Percentiles rank a stretch among this genome's conserved stretches.
Evolutionary conservation across 35 echinoderm and acorn worm genomes (phyloP).

Genomic region (Heliocidaris erythrogramma): DNA sequence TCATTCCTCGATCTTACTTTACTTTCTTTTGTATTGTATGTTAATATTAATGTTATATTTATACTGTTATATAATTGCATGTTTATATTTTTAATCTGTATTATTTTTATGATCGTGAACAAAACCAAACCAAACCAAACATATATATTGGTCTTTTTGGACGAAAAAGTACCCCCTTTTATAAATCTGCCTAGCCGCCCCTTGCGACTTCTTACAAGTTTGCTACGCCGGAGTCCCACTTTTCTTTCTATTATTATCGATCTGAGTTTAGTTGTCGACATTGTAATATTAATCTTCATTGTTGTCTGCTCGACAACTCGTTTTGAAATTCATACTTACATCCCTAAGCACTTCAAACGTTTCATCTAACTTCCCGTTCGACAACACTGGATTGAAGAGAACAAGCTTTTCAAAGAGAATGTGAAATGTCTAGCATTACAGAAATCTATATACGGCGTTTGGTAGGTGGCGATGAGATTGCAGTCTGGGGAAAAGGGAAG

Average conservation of each 20-base stretch:
- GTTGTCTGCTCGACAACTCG: background rate
- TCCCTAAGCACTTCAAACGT: background rate
- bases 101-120: no score
- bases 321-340: background rate
- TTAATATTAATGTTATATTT: no score
- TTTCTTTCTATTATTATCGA: background rate
- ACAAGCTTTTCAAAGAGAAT: background rate
- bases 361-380: background rate
- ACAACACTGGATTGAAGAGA: background rate
- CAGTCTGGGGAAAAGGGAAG: background rate
- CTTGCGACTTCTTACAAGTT: no score
- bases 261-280: background rate
- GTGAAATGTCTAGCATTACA: background rate
- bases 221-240: background rate
- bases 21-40: no score
- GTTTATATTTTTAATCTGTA: no score
- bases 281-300: background rate
- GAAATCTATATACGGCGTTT: background rate
- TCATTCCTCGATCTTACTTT: no score
- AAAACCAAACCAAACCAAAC: no score
- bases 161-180: no score
- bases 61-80: no score
- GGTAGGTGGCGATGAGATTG: background rate
- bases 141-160: no score
- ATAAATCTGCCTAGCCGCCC: no score